Conservation (phyloP, 2,113 vertebrate genomes). For the Rhinolophus ferrumequinum region DNA sequence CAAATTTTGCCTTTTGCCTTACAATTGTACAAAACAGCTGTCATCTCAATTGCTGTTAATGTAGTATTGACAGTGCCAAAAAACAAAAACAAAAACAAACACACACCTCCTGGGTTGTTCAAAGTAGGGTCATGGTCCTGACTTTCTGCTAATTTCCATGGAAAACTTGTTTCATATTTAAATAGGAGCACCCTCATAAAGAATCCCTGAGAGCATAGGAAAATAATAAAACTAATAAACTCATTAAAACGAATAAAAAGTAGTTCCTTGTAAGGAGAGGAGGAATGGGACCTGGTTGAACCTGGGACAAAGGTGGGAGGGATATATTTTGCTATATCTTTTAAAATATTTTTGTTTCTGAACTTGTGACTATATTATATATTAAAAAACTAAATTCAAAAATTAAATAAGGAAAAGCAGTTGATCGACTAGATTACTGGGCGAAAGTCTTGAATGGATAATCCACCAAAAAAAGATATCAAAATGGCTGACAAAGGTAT, state of each 20-base stretch:
- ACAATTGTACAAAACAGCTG: background rate
- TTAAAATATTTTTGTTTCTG: background rate
- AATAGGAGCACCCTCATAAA: background rate
- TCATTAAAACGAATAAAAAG: conserved; percentile 21
- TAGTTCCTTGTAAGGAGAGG: background rate
- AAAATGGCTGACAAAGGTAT: background rate
- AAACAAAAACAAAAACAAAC: background rate
- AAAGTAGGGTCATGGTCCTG: background rate
- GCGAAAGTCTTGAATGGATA: background rate
- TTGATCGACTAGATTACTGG: background rate
- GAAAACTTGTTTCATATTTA: conserved; percentile 12
- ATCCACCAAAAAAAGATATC: background rate
- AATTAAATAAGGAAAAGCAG: background rate
- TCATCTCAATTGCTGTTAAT: background rate
- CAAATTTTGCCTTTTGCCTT: background rate
- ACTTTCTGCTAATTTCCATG: conserved; percentile 24
- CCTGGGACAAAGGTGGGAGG: background rate
- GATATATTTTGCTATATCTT: background rate
- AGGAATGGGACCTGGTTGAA: background rate
- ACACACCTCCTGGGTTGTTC: background rate
- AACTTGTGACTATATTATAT: background rate
- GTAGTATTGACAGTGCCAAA: background rate
- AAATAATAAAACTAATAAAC: background rate
- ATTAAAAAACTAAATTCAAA: conserved; percentile 43
- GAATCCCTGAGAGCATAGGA: background rate